Conservation (phyloP, 2,113 vertebrate species). For the Eupsittula cactorum region DNA sequence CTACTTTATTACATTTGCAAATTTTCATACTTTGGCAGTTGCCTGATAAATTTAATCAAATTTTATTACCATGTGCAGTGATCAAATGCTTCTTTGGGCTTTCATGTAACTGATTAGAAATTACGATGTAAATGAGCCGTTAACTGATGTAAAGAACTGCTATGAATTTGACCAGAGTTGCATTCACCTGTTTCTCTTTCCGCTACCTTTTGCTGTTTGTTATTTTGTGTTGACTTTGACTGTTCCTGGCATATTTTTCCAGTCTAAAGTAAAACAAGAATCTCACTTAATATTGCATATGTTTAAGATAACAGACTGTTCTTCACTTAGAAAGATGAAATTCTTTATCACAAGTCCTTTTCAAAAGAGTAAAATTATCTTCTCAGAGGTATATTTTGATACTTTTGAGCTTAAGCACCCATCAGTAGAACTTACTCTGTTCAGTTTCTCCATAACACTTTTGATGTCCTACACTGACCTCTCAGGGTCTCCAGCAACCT, state of each 20-base stretch:
- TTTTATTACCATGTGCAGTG: constrained; percentile 88
- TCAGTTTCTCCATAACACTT: constrained; percentile 55
- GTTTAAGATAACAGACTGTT: constrained; percentile 75
- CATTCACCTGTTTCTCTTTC: constrained; percentile 76
- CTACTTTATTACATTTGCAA: constrained; percentile 82
- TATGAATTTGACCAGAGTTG: no score
- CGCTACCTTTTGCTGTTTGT: constrained; percentile 75
- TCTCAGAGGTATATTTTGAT: constrained; percentile 46
- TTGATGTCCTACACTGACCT: constrained; percentile 42
- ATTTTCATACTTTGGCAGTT: constrained; percentile 87
- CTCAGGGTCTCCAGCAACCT: not conserved
- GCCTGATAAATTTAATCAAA: constrained; percentile 81
- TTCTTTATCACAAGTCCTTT: constrained; percentile 64
- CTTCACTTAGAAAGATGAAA: constrained; percentile 64
- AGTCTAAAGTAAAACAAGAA: constrained; percentile 77
- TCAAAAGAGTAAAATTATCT: constrained; percentile 70
- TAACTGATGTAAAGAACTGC: no score
- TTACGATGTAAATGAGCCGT: constrained; percentile 75
- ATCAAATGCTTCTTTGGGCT: constrained; percentile 84
- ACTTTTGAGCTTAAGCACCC: constrained; percentile 64
- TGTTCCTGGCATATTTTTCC: constrained; percentile 78
- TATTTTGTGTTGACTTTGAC: constrained; percentile 79
- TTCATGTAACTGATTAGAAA: constrained; percentile 89
- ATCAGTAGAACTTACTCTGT: constrained; percentile 30
- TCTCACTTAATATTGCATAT: constrained; percentile 77